phyloP scores from a whole-genome alignment of 2,113 vertebrate species.

The Felis catus region DNA sequence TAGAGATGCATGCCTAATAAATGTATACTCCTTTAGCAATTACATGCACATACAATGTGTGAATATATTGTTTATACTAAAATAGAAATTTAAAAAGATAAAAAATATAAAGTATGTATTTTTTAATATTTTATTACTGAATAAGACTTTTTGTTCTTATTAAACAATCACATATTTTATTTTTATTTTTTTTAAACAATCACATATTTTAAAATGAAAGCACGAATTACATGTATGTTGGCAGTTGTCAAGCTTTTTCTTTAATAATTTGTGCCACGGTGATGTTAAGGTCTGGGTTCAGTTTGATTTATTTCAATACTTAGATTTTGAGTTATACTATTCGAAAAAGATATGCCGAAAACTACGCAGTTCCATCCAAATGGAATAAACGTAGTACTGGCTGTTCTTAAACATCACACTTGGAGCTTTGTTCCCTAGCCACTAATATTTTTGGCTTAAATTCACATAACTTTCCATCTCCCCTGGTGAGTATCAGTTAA shows the following conservation, averaged over 20 bases:
- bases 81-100: not conserved
- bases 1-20: not conserved
- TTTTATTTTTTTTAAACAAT: not conserved
- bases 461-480: not conserved
- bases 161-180: not conserved
- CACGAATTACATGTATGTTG: not conserved
- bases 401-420: not conserved
- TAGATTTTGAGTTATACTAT: not conserved
- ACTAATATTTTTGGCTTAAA: not conserved
- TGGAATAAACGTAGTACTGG: rapidly evolving
- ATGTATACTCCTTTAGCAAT: not conserved
- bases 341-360: too few relatives aligned
- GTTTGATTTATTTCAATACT: too few relatives aligned
- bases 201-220: not conserved
- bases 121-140: not conserved
- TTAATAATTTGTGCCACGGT: not conserved
- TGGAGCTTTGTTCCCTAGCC: not conserved
- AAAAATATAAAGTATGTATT: not conserved
- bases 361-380: not conserved
- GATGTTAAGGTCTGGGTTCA: not conserved
- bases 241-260: not conserved
- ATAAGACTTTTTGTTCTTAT: not conserved
- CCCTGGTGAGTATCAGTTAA: not conserved
- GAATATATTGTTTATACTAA: not conserved
- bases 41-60: not conserved